Evolutionary conservation across 2,888 invertebrate species (phyloP).

Genomic region (Aphrophora alni): DNA sequence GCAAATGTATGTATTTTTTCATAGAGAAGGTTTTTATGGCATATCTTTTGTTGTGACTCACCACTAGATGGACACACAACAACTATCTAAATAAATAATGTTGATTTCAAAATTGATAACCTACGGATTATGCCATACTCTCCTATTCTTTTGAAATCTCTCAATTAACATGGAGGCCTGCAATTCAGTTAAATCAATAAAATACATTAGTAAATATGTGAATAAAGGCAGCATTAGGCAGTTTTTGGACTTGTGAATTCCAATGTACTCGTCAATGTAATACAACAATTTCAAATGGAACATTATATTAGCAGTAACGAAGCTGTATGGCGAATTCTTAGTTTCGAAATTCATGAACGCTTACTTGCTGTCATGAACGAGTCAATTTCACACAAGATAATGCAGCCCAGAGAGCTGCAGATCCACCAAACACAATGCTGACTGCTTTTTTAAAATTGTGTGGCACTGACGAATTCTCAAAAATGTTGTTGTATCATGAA

Average conservation of each 20-base stretch:
- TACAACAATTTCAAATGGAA: conserved; percentile 48
- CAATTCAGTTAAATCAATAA: conserved; percentile 56
- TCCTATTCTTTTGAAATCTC: no score
- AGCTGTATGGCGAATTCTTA: conserved; percentile 52
- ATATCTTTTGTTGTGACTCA: no score
- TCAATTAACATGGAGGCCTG: conserved; percentile 52
- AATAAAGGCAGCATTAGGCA: conserved; percentile 44
- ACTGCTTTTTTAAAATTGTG: conserved; percentile 49
- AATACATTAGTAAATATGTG: conserved; percentile 56
- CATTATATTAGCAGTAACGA: conserved; percentile 51
- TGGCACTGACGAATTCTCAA: conserved; percentile 33
- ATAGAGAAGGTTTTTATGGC: no score
- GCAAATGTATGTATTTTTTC: no score
- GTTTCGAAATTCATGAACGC: conserved; percentile 53
- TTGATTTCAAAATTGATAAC: no score
- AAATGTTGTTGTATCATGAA: conserved; percentile 45
- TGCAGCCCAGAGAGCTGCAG: conserved; percentile 27
- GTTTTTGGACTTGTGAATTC: conserved; percentile 16
- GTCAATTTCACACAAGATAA: conserved; percentile 48
- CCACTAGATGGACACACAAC: no score
- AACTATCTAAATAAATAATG: no score
- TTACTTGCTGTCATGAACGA: conserved; percentile 50
- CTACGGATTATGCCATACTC: no score
- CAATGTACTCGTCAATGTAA: conserved; percentile 45
- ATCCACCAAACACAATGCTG: conserved; percentile 43